Percentiles rank a stretch among this genome's conserved stretches.
Conservation (phyloP, 2,113 vertebrate genomes). For the Athene cunicularia region DNA sequence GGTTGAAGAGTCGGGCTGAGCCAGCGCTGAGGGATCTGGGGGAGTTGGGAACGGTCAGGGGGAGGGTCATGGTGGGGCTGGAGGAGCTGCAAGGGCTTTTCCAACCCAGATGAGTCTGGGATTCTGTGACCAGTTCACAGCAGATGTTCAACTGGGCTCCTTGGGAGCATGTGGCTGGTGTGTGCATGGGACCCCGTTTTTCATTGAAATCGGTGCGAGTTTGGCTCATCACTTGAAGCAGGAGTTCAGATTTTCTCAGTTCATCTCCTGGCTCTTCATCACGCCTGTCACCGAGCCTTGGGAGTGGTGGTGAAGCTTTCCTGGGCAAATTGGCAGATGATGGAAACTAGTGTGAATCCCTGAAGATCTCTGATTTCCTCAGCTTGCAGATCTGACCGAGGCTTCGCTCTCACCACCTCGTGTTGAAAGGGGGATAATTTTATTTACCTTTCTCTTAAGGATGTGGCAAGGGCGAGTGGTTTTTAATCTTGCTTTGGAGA, state of each 20-base stretch:
- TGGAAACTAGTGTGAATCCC: not conserved
- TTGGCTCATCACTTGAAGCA: not conserved
- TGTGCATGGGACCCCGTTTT: not conserved
- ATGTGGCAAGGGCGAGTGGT: too few relatives aligned
- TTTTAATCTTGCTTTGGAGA: not conserved
- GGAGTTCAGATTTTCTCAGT: not conserved
- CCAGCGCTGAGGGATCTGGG: too few relatives aligned
- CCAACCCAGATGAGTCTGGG: too few relatives aligned
- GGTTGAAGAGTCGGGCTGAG: too few relatives aligned
- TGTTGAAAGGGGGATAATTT: not conserved
- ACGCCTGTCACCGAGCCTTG: not conserved
- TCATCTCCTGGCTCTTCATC: not conserved
- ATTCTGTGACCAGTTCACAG: not conserved
- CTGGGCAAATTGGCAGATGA: not conserved
- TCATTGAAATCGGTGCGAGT: accelerated
- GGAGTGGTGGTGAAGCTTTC: not conserved
- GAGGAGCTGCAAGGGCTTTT: too few relatives aligned
- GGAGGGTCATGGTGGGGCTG: too few relatives aligned
- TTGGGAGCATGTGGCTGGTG: accelerated
- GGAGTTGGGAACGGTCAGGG: too few relatives aligned
- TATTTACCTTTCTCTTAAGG: not conserved
- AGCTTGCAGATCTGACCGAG: not conserved
- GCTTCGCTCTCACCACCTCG: not conserved
- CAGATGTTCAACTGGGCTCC: not conserved
- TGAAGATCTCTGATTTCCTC: not conserved